Percentiles rank a stretch among this genome's conserved stretches.
These are phyloP conservation scores for Drosophila tropicalis DNA, from an alignment of 1,140 invertebrate species.

Conservation along the genomic window DNA sequence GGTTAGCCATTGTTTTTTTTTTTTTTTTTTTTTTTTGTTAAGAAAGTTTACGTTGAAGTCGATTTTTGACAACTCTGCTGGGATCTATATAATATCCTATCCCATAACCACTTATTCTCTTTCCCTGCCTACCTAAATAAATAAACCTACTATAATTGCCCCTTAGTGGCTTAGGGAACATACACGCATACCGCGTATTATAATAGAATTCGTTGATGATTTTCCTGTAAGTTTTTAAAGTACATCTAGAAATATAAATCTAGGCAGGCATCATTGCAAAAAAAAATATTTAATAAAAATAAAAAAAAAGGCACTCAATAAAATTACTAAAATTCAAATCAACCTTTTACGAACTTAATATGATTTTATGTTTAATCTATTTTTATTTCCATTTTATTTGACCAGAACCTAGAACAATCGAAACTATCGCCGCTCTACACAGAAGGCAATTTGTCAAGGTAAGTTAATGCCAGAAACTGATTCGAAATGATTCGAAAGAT, in stretches of 20 bases:
- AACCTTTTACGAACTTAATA: conserved; percentile 30
- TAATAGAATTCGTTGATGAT: conserved; percentile 86
- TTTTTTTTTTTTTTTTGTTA: not conserved
- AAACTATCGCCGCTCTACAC: conserved; percentile 84
- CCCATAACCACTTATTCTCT: conserved; percentile 32
- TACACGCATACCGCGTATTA: conserved; percentile 86
- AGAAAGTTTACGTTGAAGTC: conserved; percentile 11
- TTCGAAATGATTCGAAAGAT: too few species aligned
- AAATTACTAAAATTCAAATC: conserved; percentile 57
- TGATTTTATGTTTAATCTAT: conserved; percentile 12
- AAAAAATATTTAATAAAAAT: conserved; percentile 43
- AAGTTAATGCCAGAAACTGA: not conserved
- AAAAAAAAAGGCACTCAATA: conserved; percentile 41
- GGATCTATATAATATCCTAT: conserved; percentile 32
- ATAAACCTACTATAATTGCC: conserved; percentile 17
- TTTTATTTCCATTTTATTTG: not conserved
- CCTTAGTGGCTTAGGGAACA: conserved; percentile 87
- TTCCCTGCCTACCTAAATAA: conserved; percentile 34
- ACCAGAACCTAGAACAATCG: conserved; percentile 86
- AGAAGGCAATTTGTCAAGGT: conserved; percentile 83
- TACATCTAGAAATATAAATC: conserved; percentile 19
- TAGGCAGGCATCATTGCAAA: conserved; percentile 60
- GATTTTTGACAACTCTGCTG: conserved; percentile 17
- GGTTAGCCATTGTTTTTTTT: conserved; percentile 27
- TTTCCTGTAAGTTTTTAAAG: conserved; percentile 84